Base-by-base conservation (phyloP, 2,797 vertebrate genomes). In the Natrix natrix region DNA sequence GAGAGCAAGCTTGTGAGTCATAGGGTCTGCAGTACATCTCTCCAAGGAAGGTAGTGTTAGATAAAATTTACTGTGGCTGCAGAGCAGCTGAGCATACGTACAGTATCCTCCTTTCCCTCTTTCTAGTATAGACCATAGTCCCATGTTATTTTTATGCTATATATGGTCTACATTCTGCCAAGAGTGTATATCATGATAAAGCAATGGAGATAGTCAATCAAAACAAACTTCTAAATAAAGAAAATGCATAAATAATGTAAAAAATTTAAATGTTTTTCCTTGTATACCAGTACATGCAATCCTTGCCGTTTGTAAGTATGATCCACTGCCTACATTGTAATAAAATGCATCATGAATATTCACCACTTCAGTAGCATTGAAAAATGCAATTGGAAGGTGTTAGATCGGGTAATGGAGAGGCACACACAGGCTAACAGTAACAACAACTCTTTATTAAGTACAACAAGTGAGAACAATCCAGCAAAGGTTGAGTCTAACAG, bases 1-100 rank as follows among this genome's bases (percentile, higher is more conserved):
- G 94, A 94, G 95, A 95, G 89, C 32, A 52, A 92, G 94, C 92
- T 87, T 97, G 4, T 96, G 97, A 97, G 95, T 98, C 97, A 97
- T 26, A 8, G 0, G 1, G 89, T 91, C 90, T 92, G 6, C 87
- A 92, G 94, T 17, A 66, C 94, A 54, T 95, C 91, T 94, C 93
- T 52, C 95, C 26, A 22, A 59, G 43, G 94, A 93, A 32, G 61
- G 86, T 94, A 0, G 0, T 74, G 13, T 32, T 56, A 93, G 95
- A 95, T 93, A 20, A 26, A 26, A 0, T 24, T 86, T 90, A 52
- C 17, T 94, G 90, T 87, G 83, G n/a, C 28, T 90, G 37, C 57
- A n/a, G 93, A 95, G 86, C 93, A 94, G 93, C 90, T 93, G 93
- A 92, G 92, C 92, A 87, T 63, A 22, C 26, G 12, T 63, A 63